Evolutionary conservation across 1,140 invertebrate genomes (phyloP).

Genomic region (Coenobita brevimanus): DNA sequence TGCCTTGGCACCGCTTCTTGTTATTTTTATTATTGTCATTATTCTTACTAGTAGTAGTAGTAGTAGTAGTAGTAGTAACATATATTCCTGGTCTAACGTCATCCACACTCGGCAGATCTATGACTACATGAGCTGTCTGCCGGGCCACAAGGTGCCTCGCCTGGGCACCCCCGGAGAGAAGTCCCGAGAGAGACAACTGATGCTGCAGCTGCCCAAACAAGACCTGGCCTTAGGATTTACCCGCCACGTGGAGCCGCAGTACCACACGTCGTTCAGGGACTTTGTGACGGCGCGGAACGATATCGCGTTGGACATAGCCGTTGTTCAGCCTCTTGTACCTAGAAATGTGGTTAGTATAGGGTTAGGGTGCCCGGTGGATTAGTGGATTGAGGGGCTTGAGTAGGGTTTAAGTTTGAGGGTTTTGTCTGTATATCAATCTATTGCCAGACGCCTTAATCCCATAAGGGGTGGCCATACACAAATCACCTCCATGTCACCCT

Average conservation of each 20-base stretch:
- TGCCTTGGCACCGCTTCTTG: too few species aligned
- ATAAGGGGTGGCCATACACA: too few species aligned
- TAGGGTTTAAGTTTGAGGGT: too few species aligned
- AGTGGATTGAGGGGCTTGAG: too few species aligned
- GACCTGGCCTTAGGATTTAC: slow-evolving; percentile 93
- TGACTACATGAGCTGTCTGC: slow-evolving; percentile 84
- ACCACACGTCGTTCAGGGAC: slow-evolving; percentile 87
- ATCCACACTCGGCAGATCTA: slow-evolving; percentile 75
- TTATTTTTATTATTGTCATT: too few species aligned
- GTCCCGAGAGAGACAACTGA: slow-evolving; percentile 86
- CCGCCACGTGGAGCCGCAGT: slow-evolving; percentile 84
- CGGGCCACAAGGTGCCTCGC: slow-evolving; percentile 84
- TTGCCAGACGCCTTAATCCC: too few species aligned
- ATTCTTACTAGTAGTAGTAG: too few species aligned
- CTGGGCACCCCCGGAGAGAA: slow-evolving; percentile 85
- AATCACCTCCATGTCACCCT: too few species aligned
- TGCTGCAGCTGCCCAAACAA: slow-evolving; percentile 90
- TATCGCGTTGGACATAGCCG: slow-evolving; percentile 95
- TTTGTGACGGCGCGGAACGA: slow-evolving; percentile 94
- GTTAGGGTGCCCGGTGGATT: too few species aligned
- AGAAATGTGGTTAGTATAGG: slow-evolving; percentile 46
- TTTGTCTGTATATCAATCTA: too few species aligned
- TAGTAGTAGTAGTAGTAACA: too few species aligned
- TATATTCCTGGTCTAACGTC: too few species aligned
- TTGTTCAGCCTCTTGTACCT: slow-evolving; percentile 73